Evolutionary conservation across 2,888 invertebrate genomes (phyloP).

Genomic region (Eilema caniola): DNA sequence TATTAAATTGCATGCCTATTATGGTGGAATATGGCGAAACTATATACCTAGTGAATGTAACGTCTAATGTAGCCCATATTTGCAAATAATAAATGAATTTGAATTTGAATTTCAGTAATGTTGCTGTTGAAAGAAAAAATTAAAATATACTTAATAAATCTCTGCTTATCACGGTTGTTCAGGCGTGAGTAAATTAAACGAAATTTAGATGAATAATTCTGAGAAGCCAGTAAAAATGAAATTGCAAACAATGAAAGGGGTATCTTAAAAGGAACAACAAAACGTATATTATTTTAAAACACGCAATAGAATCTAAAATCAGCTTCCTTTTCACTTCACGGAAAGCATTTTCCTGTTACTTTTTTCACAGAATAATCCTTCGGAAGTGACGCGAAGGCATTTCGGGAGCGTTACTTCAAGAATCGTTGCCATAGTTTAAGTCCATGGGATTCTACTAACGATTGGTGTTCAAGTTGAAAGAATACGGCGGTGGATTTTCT

Average conservation of each 20-base stretch:
- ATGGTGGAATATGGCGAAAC: too few species aligned
- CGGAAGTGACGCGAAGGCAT: slow-evolving; percentile 52
- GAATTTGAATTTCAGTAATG: too few species aligned
- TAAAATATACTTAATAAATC: background rate
- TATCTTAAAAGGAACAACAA: slow-evolving; percentile 14
- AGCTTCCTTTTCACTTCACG: slow-evolving; percentile 42
- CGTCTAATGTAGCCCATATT: too few species aligned
- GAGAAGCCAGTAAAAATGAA: background rate
- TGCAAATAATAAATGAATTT: too few species aligned
- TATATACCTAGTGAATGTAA: too few species aligned
- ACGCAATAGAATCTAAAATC: slow-evolving; percentile 53
- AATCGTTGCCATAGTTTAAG: slow-evolving; percentile 66
- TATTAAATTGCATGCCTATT: too few species aligned
- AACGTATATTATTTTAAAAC: slow-evolving; percentile 37
- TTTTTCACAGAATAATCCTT: slow-evolving; percentile 54
- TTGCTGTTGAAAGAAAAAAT: background rate
- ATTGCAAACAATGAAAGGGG: background rate
- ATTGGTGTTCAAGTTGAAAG: slow-evolving; percentile 38
- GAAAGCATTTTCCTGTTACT: slow-evolving; percentile 61
- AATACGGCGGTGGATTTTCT: slow-evolving; percentile 3
- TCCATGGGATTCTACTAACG: slow-evolving; percentile 61
- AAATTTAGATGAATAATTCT: background rate
- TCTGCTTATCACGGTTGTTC: background rate
- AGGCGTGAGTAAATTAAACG: background rate
- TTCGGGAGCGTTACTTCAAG: slow-evolving; percentile 61